phyloP scores from a whole-genome alignment of 2,888 invertebrate genomes.

The Tyria jacobaeae region DNA sequence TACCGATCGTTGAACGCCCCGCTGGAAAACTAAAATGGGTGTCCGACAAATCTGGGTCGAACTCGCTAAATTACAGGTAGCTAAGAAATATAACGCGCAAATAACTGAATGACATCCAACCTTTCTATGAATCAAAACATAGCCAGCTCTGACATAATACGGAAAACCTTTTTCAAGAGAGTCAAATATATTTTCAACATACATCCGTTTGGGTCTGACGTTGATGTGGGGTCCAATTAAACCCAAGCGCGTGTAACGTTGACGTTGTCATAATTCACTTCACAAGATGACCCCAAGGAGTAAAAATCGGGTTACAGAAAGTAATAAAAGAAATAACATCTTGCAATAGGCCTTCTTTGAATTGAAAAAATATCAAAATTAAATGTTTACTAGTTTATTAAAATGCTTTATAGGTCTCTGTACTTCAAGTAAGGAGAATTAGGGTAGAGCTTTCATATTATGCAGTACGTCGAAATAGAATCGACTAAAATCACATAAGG shows the following conservation, averaged over 20 bases:
- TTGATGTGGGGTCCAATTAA: constrained; percentile 51
- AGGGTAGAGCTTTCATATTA: too few relatives aligned
- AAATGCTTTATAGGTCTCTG: not conserved
- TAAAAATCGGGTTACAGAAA: constrained; percentile 9
- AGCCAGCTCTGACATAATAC: constrained; percentile 24
- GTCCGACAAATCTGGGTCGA: too few relatives aligned
- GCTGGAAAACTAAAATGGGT: too few relatives aligned
- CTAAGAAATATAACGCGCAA: constrained; percentile 9
- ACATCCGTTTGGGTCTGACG: constrained; percentile 38
- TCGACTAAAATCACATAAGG: too few relatives aligned
- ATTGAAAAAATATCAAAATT: constrained; percentile 2
- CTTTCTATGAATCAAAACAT: constrained; percentile 32
- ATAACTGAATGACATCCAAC: constrained; percentile 14
- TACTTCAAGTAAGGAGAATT: constrained; percentile 7
- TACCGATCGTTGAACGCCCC: too few relatives aligned
- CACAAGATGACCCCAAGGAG: constrained; percentile 27
- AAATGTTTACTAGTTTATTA: constrained; percentile 1
- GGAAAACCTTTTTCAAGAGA: constrained; percentile 38
- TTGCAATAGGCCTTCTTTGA: constrained; percentile 7
- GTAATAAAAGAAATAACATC: constrained; percentile 18
- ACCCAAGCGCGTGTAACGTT: constrained; percentile 34
- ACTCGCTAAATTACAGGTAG: too few relatives aligned
- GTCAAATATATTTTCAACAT: constrained; percentile 46
- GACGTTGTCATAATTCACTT: constrained; percentile 47
- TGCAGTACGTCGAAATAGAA: too few relatives aligned